A percentile compares a stretch with the other conserved stretches of the same genome.
Conservation (phyloP, 2,113 vertebrate species). For the Anseranas semipalmata region DNA sequence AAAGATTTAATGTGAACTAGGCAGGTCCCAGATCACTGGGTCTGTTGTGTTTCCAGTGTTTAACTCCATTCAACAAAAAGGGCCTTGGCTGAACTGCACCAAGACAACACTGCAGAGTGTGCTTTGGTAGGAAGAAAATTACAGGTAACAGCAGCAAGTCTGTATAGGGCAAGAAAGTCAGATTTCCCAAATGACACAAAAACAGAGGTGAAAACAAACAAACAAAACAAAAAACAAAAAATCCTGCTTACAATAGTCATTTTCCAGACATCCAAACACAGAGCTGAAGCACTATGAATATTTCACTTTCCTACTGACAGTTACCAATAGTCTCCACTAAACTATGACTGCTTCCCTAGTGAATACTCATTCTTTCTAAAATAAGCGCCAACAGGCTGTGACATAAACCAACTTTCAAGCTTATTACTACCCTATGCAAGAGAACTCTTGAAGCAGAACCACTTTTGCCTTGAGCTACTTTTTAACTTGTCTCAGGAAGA, state of each 20-base stretch:
- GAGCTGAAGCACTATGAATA: neutral
- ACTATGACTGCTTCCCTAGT: neutral
- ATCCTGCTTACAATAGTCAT: neutral
- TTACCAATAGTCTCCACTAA: neutral
- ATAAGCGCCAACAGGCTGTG: neutral
- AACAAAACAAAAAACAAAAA: neutral
- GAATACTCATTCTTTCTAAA: neutral
- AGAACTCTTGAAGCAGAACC: neutral
- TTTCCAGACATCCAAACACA: neutral
- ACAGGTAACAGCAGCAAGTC: neutral
- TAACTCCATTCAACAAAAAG: neutral
- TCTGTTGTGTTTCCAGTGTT: too few species aligned
- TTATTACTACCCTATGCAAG: neutral
- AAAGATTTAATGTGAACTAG: too few species aligned
- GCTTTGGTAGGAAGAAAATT: neutral
- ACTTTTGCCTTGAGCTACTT: neutral
- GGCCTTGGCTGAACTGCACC: neutral
- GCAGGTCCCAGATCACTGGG: too few species aligned
- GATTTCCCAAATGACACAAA: neutral
- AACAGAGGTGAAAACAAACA: neutral
- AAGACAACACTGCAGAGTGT: neutral
- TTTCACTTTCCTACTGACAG: neutral
- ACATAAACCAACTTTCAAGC: neutral
- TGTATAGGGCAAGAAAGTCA: neutral
- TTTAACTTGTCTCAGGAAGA: neutral